Conservation (phyloP, 2,113 vertebrate species). For the Meriones unguiculatus region DNA sequence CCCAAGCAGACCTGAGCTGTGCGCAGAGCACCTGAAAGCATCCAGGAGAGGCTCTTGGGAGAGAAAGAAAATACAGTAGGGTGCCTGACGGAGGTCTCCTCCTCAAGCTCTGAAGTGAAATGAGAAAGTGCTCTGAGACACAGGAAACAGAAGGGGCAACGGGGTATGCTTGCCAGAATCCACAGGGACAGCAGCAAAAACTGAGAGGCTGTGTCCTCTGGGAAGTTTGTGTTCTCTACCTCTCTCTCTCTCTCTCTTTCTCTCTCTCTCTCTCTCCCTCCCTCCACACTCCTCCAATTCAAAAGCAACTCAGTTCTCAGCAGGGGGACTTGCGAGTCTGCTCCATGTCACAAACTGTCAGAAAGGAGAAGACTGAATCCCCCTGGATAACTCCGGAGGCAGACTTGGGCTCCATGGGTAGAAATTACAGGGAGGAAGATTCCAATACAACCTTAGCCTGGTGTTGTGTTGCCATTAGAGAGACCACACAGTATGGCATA, state of each 20-base stretch:
- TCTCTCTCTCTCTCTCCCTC: not conserved
- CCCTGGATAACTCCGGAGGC: not conserved
- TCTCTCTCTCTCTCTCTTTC: not conserved
- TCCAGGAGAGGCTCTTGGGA: not conserved
- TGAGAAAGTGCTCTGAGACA: not conserved
- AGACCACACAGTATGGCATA: not conserved
- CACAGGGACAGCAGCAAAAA: not conserved
- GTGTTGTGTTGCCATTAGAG: not conserved
- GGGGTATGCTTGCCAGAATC: not conserved
- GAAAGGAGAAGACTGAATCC: constrained; percentile 13
- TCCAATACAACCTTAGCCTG: not conserved
- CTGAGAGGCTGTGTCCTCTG: not conserved
- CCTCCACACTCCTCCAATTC: not conserved
- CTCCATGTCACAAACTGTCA: constrained; percentile 13
- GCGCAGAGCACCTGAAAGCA: not conserved
- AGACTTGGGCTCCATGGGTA: constrained; percentile 50
- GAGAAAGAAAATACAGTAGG: not conserved
- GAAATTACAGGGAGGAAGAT: constrained; percentile 55
- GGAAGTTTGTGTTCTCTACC: not conserved
- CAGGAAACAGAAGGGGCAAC: not conserved
- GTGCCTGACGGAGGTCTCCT: not conserved
- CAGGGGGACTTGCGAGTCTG: not conserved
- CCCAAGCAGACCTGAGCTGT: not conserved
- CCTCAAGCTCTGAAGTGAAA: not conserved
- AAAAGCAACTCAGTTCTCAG: not conserved